Evolutionary conservation across 2,888 invertebrate genomes (phyloP), one percentile per base, ranked within the genome.

Genomic region (Lymantria monacha): DNA sequence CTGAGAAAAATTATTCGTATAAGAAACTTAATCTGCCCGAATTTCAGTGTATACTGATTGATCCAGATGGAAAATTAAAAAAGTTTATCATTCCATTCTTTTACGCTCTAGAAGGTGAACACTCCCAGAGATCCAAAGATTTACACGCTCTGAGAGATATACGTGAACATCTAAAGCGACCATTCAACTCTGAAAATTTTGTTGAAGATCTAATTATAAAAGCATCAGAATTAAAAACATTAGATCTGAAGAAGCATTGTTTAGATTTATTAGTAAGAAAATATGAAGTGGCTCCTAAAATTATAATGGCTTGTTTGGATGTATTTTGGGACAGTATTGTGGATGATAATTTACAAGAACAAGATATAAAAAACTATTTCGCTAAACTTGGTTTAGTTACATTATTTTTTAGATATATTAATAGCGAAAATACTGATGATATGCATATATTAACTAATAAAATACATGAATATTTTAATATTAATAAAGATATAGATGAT

Each of bases 71-170:
- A 0, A 93, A 94, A 69, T 81, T 98, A 0, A 97, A 96, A 77
- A 96, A 95, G 73, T 93, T 98, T 57, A 89, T 92, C 56, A 95
- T 98, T 67, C 99, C 99, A 22, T 99, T 98, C 81, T 98, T 98
- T 83, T 96, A 95, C 79, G 96, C 97, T 0, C 89, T 98, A 40
- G 96, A 96, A 78, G 97, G 96, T 64, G 96, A 95, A 76, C 96
- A 96, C 82, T 97, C 96, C 52, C 95, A 95, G 68, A 94, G 96
- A 69, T 96, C 97, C 0, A 94, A 97, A 65, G 98, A 98, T 82
- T 92, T 98, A 48, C 97, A 98, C 84, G 89, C 97, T 43, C 91
- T 98, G 54, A 95, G 96, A 72, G 95, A 96, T 63, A 81, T 96
- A 30, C 94, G 95, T 55, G 93, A 93, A 40, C 92, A 93, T 56